These are phyloP conservation scores for Rotaria socialis DNA, from an alignment of 2,888 invertebrate species.

Conservation along the genomic window DNA sequence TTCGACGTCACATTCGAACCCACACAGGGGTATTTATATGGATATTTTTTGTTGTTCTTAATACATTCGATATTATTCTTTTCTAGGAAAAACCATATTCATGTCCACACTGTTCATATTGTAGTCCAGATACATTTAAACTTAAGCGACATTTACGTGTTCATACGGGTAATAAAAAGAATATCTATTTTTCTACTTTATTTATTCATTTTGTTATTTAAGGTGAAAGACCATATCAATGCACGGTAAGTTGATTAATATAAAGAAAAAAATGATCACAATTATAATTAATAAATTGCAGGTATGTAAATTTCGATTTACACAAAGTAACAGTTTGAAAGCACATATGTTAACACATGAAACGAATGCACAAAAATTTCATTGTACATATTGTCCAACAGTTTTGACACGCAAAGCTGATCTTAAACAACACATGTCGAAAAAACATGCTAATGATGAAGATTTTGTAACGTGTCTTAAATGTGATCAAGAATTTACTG, in stretches of 20 bases:
- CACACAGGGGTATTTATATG: conserved; percentile 67
- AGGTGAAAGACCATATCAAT: conserved; percentile 10
- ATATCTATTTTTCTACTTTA: background rate
- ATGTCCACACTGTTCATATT: conserved; percentile 94
- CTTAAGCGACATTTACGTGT: conserved; percentile 87
- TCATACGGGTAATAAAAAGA: conserved; percentile 65
- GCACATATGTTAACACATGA: conserved; percentile 18
- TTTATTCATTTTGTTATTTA: background rate
- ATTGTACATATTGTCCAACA: background rate
- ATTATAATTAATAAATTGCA: background rate
- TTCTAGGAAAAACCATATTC: conserved; percentile 59
- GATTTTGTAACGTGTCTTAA: background rate
- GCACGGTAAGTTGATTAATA: background rate
- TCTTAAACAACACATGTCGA: background rate
- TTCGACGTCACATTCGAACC: conserved; percentile 86
- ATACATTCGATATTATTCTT: background rate
- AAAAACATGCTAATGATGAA: conserved; percentile 20
- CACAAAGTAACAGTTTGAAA: conserved; percentile 19
- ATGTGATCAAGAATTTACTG: conserved; percentile 4
- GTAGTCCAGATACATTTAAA: conserved; percentile 94
- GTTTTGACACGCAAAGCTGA: background rate
- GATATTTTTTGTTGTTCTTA: background rate
- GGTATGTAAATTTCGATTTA: conserved; percentile 4
- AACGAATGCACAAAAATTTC: conserved; percentile 15
- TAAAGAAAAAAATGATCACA: too few relatives aligned